Conservation (phyloP, 2,113 vertebrate species). For the Erpornis zantholeuca region DNA sequence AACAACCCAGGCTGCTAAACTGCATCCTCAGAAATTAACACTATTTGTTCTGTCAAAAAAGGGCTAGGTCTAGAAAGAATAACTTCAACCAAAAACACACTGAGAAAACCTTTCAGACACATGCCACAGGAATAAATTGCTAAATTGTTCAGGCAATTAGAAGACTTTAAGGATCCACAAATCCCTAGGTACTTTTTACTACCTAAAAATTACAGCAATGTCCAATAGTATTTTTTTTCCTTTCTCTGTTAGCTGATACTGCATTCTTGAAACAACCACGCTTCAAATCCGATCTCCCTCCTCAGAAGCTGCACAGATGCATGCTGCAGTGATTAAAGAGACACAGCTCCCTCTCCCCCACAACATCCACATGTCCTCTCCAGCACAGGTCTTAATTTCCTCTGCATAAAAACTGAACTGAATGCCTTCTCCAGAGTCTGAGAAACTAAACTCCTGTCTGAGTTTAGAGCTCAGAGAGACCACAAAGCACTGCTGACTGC, state of each 20-base stretch:
- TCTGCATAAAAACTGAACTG: neutral
- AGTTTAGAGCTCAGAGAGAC: neutral
- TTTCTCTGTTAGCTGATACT: neutral
- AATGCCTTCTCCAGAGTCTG: neutral
- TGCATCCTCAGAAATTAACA: neutral
- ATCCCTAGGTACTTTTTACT: neutral
- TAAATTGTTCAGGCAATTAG: neutral
- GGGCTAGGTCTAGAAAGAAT: neutral
- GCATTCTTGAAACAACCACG: neutral
- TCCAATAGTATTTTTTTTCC: neutral
- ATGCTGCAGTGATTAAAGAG: neutral
- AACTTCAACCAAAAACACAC: neutral
- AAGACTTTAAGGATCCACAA: neutral
- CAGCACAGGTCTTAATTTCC: neutral
- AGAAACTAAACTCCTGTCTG: too few species aligned
- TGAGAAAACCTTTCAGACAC: neutral
- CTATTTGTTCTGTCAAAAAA: neutral
- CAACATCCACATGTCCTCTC: neutral
- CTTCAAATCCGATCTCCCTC: fast-evolving
- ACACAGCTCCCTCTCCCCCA: neutral
- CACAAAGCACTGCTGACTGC: neutral
- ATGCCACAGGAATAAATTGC: neutral
- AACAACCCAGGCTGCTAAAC: neutral
- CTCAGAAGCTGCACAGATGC: neutral
- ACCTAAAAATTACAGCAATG: neutral